Evolutionary conservation across 2,113 vertebrate genomes (phyloP), one percentile per base, ranked within the genome.

Genomic region (Epinephelus cyanopodus): DNA sequence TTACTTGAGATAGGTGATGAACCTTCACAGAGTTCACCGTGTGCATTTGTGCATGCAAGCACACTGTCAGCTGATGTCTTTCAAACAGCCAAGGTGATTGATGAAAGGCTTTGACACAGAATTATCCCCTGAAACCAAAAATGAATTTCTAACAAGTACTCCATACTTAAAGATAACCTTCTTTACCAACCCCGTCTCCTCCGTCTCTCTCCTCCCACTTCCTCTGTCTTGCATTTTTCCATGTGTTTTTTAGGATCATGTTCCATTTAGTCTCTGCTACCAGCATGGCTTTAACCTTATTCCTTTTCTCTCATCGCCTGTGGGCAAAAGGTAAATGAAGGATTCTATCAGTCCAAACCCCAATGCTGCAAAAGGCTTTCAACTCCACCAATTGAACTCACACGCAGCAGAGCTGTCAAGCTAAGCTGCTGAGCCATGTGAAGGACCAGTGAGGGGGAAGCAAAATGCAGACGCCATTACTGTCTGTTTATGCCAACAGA

Each of bases 341-440:
- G 89, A 88, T 91, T 91, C 83, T 87, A 91, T 90, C 83, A 83
- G 88, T 69, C 90, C 82, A 87, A 91, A 81, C 75, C 77, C 83
- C 84, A 87, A 78, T 61, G 71, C 90, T 91, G 89, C 75, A 75
- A 86, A 90, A 94, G 90, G 87, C 90, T 95, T 95, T 95, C 90
- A 93, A 82, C 87, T 91, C 85, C 77, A 89, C 81, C 87, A 92
- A 89, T 89, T 91, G 87, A 94, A 92, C 91, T 85, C 87, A 86
- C 86, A 82, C 67, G 69, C 80, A 80, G 90, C 60, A 6, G 83
- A 92, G 90, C 93, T 91, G 89, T 93, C 92, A 92, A 83, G 82
- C 90, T 86, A 83, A 91, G 78, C 90, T 90, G 90, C 85, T 90
- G 89, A 91, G 85, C 90, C 86, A 92, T 88, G 89, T 86, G 83